Evolutionary conservation across 2,888 invertebrate genomes (phyloP).

Genomic region (Apocheima hispidaria): DNA sequence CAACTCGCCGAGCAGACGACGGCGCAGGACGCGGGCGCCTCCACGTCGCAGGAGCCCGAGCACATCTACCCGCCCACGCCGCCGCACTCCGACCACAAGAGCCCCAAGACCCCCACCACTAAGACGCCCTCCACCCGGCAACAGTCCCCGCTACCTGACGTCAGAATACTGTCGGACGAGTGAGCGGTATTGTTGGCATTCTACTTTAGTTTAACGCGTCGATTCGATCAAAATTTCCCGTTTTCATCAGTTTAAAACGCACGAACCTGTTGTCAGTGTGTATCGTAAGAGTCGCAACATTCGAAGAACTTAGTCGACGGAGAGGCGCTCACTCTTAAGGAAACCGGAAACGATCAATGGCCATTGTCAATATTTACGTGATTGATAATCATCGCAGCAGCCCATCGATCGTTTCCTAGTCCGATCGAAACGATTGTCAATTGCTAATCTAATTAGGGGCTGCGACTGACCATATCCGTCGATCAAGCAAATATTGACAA

Average conservation of each 20-base stretch:
- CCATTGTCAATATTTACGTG: too few relatives aligned
- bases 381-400: too few relatives aligned
- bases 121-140: slow-evolving; percentile 71
- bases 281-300: too few relatives aligned
- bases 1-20: slow-evolving; percentile 60
- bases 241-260: background rate
- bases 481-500: too few relatives aligned
- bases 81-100: slow-evolving; percentile 79
- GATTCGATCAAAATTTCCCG: background rate
- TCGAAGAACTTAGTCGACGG: too few relatives aligned
- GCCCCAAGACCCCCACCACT: slow-evolving; percentile 70
- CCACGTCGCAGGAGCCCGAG: slow-evolving; percentile 54
- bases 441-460: too few relatives aligned
- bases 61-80: slow-evolving; percentile 79
- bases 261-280: too few relatives aligned
- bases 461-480: too few relatives aligned
- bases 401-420: too few relatives aligned
- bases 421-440: too few relatives aligned
- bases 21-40: slow-evolving; percentile 52
- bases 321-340: too few relatives aligned
- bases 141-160: slow-evolving; percentile 50
- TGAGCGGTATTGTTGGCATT: slow-evolving; percentile 35
- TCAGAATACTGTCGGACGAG: slow-evolving; percentile 49
- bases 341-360: too few relatives aligned
- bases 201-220: background rate